Percentiles rank a stretch among this genome's conserved stretches.
These are phyloP conservation scores for Parapsyche elsis DNA, from an alignment of 1,140 invertebrate genomes.

Conservation along the genomic window DNA sequence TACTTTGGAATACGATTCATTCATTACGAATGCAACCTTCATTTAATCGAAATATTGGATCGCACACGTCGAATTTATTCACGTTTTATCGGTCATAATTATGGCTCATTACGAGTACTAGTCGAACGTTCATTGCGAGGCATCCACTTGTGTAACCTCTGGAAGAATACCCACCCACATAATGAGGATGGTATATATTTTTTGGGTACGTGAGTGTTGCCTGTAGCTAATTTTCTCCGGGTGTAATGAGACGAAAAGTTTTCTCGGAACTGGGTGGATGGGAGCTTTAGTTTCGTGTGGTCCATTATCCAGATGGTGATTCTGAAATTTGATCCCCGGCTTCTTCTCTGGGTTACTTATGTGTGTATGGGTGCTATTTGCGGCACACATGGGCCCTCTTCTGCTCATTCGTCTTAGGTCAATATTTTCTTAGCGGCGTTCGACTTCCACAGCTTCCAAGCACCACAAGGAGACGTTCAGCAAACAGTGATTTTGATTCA, in stretches of 20 bases:
- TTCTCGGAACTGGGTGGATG: not conserved
- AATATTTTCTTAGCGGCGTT: conserved; percentile 27
- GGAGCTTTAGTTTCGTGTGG: not conserved
- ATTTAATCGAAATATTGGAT: too few relatives aligned
- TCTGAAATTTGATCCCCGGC: not conserved
- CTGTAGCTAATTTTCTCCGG: not conserved
- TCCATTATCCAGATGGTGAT: conserved; percentile 16
- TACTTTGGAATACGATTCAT: too few relatives aligned
- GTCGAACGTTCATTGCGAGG: too few relatives aligned
- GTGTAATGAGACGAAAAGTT: not conserved
- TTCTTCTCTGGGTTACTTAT: too few relatives aligned
- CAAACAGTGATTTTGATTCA: conserved; percentile 32
- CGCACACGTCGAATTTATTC: too few relatives aligned
- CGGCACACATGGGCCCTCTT: not conserved
- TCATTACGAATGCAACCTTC: too few relatives aligned
- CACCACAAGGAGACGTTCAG: not conserved
- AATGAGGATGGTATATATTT: too few relatives aligned
- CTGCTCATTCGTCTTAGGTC: not conserved
- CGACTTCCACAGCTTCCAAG: not conserved
- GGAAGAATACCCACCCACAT: too few relatives aligned
- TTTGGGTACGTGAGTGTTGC: not conserved
- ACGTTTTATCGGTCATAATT: too few relatives aligned
- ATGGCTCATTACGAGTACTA: too few relatives aligned
- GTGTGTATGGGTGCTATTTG: too few relatives aligned
- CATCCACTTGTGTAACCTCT: too few relatives aligned